These are phyloP conservation scores for Dicycla oo DNA, from an alignment of 2,888 invertebrate species.

Conservation along the genomic window DNA sequence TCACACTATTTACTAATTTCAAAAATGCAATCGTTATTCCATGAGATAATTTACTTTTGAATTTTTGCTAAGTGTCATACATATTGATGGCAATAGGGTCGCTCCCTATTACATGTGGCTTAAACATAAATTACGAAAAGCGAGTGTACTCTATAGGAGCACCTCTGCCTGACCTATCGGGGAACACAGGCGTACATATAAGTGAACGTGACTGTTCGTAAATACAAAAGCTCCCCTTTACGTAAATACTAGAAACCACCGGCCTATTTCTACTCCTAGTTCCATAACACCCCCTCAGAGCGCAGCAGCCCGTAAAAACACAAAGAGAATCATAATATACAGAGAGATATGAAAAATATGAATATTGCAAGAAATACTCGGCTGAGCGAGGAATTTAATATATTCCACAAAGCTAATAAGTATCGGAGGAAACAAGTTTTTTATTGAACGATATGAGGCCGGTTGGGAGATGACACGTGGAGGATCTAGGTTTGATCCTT, in stretches of 20 bases:
- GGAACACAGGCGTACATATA: too few species aligned
- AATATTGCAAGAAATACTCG: conserved; percentile 55
- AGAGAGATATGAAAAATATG: conserved; percentile 56
- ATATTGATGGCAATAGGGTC: too few species aligned
- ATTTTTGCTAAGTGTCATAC: too few species aligned
- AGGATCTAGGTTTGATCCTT: background rate
- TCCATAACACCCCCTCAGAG: conserved; percentile 26
- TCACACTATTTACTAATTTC: too few species aligned
- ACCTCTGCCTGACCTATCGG: background rate
- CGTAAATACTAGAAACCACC: background rate
- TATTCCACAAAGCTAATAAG: conserved; percentile 59
- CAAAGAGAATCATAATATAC: conserved; percentile 54
- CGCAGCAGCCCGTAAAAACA: conserved; percentile 44
- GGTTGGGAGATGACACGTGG: conserved; percentile 9
- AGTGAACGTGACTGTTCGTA: too few species aligned
- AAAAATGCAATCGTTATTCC: too few species aligned
- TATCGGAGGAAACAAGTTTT: conserved; percentile 52
- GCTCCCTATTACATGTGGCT: too few species aligned
- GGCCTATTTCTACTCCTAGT: conserved; percentile 17
- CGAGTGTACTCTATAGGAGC: too few species aligned
- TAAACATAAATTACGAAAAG: too few species aligned
- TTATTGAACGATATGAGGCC: conserved; percentile 53
- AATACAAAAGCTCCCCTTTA: background rate
- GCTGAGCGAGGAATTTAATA: conserved; percentile 61
- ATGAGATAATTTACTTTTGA: too few species aligned